phyloP scores from a whole-genome alignment of 2,113 vertebrate species.

The Phycodurus eques region DNA sequence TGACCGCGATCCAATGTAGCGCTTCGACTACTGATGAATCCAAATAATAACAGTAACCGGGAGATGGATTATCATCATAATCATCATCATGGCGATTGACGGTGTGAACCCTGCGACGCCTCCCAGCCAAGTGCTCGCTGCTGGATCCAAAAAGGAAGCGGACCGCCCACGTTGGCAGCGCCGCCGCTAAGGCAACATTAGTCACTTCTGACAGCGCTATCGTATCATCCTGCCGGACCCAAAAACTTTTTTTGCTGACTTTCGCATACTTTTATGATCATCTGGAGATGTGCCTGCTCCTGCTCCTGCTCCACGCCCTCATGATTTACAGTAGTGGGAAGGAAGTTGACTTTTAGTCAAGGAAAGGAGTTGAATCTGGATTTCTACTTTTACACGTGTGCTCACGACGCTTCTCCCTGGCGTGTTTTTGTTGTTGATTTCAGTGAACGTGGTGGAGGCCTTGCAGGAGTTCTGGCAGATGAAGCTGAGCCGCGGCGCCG shows the following conservation, averaged over 20 bases:
- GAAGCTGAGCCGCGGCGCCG: slow-evolving; percentile 93
- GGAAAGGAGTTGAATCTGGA: too few relatives aligned
- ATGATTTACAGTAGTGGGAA: not conserved
- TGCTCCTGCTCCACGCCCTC: not conserved
- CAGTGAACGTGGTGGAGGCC: slow-evolving; percentile 97
- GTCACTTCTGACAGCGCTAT: slow-evolving; percentile 1
- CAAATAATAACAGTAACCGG: not conserved
- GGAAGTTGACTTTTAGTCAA: not conserved
- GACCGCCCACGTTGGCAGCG: not conserved
- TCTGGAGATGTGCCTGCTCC: not conserved
- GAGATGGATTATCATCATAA: not conserved
- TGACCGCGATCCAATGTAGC: not conserved
- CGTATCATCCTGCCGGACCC: not conserved
- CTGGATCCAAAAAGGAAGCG: not conserved
- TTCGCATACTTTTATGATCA: not conserved
- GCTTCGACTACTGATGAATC: not conserved
- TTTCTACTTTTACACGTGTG: too few relatives aligned
- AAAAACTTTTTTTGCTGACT: not conserved
- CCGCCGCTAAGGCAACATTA: not conserved
- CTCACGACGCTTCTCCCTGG: too few relatives aligned
- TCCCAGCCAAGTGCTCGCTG: not conserved
- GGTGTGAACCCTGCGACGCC: not conserved
- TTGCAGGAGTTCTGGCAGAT: slow-evolving; percentile 99
- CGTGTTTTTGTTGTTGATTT: too few relatives aligned
- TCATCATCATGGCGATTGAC: not conserved